Percentiles rank a stretch among this genome's conserved stretches.
Evolutionary conservation across 2,888 invertebrate species (phyloP).

Genomic region (Nomada lathburiana): DNA sequence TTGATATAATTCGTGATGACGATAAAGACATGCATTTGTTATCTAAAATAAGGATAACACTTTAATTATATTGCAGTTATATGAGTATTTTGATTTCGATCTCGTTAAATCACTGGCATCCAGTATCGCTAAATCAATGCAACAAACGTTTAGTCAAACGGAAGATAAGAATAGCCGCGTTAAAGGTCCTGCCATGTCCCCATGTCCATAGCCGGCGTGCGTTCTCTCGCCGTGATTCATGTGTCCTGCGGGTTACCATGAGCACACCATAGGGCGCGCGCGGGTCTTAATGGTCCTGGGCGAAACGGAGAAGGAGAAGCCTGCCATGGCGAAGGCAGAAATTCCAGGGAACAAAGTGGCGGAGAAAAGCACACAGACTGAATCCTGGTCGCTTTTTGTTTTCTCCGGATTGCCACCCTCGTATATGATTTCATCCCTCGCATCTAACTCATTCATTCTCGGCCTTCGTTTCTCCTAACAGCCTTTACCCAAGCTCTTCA

Average conservation of each 20-base stretch:
- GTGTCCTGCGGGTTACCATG: constrained; percentile 39
- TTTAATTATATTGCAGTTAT: too few relatives aligned
- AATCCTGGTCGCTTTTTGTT: constrained; percentile 52
- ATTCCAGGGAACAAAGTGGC: constrained; percentile 33
- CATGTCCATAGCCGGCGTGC: constrained; percentile 10
- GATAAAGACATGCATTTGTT: too few relatives aligned
- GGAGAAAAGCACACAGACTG: constrained; percentile 35
- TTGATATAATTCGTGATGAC: too few relatives aligned
- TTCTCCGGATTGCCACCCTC: constrained; percentile 37
- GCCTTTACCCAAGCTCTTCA: neutral
- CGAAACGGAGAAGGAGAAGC: constrained; percentile 21
- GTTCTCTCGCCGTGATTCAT: constrained; percentile 54
- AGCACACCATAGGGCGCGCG: constrained; percentile 38
- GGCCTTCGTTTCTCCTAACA: neutral
- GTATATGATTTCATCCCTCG: constrained; percentile 33
- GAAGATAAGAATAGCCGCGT: constrained; percentile 10
- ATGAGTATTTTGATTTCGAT: neutral
- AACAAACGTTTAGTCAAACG: constrained; percentile 19
- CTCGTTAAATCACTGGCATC: constrained; percentile 2
- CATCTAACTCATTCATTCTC: constrained; percentile 34
- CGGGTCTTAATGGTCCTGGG: constrained; percentile 42
- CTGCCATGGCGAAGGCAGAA: constrained; percentile 5
- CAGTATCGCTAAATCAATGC: neutral
- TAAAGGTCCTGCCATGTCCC: constrained; percentile 22
- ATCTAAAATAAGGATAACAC: too few relatives aligned